phyloP scores from a whole-genome alignment of 92 coral and sea anemone species.

The Umimayanthus chanpuru region DNA sequence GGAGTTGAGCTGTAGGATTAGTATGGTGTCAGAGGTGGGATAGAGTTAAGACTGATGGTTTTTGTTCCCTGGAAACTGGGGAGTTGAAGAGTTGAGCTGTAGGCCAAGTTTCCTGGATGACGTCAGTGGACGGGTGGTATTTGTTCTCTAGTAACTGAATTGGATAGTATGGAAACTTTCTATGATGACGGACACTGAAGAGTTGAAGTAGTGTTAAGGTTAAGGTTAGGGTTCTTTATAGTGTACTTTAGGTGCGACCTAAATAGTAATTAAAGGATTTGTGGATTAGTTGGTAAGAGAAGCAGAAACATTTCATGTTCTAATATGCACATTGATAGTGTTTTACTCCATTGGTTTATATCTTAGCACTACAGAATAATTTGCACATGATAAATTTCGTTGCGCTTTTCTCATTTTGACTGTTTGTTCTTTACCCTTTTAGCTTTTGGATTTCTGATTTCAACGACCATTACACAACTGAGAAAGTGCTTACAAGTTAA shows the following conservation, averaged over 20 bases:
- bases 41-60: not conserved
- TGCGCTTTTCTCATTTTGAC: not conserved
- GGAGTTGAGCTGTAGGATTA: not conserved
- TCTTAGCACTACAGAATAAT: not conserved
- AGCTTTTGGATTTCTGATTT: conserved; percentile 29
- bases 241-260: no score
- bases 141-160: no score
- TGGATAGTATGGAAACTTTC: not conserved
- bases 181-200: not conserved
- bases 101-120: not conserved
- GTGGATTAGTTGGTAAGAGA: no score
- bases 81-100: not conserved
- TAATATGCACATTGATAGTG: not conserved
- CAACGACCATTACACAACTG: not conserved
- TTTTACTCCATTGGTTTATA: no score
- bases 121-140: not conserved
- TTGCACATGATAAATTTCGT: not conserved
- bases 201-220: no score
- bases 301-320: not conserved
- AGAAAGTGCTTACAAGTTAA: not conserved
- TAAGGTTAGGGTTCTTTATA: no score
- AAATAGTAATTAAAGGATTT: no score
- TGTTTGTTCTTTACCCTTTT: not conserved
- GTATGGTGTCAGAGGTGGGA: not conserved
- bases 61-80: not conserved